These are phyloP conservation scores for Sebastes fasciatus DNA, from an alignment of 2,113 vertebrate genomes.

Conservation along the genomic window DNA sequence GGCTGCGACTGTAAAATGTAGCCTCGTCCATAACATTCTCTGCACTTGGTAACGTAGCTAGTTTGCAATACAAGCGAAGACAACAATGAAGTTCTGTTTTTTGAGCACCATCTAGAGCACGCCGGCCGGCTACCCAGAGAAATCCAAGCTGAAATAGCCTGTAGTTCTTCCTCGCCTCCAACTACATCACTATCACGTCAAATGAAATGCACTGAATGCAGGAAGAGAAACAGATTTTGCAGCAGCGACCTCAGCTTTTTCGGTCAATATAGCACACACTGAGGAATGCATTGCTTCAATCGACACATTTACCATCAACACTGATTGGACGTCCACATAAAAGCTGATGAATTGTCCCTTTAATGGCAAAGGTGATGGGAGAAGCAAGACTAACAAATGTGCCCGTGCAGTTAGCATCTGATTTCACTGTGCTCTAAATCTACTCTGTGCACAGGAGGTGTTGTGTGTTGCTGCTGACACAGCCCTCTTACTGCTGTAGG, in stretches of 20 bases:
- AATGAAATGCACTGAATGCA: neutral
- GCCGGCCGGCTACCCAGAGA: too few species aligned
- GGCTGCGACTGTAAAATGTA: neutral
- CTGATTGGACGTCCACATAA: neutral
- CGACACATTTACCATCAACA: neutral
- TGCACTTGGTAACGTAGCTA: neutral
- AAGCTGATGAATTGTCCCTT: neutral
- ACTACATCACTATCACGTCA: neutral
- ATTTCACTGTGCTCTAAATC: slow-evolving; percentile 18
- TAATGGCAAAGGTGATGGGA: neutral
- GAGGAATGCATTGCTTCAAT: neutral
- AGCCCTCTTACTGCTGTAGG: slow-evolving; percentile 14
- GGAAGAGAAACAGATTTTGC: too few species aligned
- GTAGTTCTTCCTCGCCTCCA: neutral
- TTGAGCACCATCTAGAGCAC: neutral
- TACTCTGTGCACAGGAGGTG: slow-evolving; percentile 20
- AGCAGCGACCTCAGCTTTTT: neutral
- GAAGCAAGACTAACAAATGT: neutral
- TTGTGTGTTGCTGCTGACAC: slow-evolving; percentile 51
- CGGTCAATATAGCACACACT: neutral
- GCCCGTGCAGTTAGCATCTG: slow-evolving; percentile 18
- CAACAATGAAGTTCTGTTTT: neutral
- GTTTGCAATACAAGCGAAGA: neutral
- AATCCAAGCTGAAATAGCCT: neutral
- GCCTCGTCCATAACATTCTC: neutral